phyloP scores from a whole-genome alignment of 2,113 vertebrate genomes.

The Dendropsophus ebraccatus region DNA sequence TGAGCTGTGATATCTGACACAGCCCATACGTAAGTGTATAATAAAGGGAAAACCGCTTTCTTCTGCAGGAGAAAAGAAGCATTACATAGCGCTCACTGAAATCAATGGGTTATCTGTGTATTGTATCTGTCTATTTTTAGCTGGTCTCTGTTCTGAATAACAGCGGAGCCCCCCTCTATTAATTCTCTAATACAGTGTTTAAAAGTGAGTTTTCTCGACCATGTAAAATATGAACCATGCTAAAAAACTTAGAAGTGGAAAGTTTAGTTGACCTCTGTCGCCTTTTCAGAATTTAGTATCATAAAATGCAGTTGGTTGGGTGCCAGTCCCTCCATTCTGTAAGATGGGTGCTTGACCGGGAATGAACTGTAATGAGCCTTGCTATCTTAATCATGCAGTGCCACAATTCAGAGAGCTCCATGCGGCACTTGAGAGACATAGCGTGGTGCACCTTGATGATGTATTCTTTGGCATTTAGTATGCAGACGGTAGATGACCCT shows the following conservation, averaged over 20 bases:
- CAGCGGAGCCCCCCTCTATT: not conserved
- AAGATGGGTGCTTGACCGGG: not conserved
- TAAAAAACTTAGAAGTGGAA: not conserved
- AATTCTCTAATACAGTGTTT: not conserved
- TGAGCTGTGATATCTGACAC: too few relatives aligned
- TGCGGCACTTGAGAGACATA: not conserved
- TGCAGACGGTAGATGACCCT: conserved; percentile 31
- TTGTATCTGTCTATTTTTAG: too few relatives aligned
- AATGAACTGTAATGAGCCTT: not conserved
- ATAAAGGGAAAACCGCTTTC: too few relatives aligned
- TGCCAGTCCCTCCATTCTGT: not conserved
- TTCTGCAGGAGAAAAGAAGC: too few relatives aligned
- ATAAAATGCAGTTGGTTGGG: not conserved
- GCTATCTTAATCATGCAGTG: conserved; percentile 19
- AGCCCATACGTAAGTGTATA: too few relatives aligned
- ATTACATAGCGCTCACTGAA: too few relatives aligned
- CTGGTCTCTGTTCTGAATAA: not conserved
- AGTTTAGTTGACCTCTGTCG: not conserved
- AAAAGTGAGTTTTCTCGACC: not conserved
- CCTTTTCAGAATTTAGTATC: not conserved
- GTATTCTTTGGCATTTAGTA: conserved; percentile 14
- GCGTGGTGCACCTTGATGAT: not conserved
- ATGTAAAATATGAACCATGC: not conserved
- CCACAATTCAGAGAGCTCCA: not conserved
- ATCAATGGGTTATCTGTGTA: too few relatives aligned